Percentiles rank a stretch among this genome's conserved stretches.
Conservation (phyloP, 2,888 invertebrate genomes). For the Euplexia lucipara region DNA sequence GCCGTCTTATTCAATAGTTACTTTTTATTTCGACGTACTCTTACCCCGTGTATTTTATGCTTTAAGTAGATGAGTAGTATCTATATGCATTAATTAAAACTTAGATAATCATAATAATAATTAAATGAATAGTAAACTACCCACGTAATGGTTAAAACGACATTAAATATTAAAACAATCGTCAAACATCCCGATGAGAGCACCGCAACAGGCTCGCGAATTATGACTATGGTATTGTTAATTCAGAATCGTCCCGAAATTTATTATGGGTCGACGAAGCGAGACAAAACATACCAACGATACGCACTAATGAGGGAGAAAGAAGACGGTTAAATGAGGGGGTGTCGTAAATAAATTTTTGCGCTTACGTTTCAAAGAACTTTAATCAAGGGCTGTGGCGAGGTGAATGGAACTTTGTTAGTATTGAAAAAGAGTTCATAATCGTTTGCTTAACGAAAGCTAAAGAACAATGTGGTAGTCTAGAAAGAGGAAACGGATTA, state of each 20-base stretch:
- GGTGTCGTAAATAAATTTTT: constrained; percentile 87
- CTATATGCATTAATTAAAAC: not conserved
- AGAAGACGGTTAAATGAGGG: constrained; percentile 81
- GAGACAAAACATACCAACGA: constrained; percentile 70
- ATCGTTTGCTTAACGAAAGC: constrained; percentile 59
- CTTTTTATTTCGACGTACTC: no score
- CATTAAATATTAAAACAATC: constrained; percentile 70
- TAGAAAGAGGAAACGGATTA: constrained; percentile 82
- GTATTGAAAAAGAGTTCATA: constrained; percentile 59
- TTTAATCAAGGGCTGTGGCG: constrained; percentile 65
- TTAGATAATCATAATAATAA: not conserved
- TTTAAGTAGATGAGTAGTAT: no score
- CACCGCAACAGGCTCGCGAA: constrained; percentile 81
- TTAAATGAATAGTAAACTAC: constrained; percentile 37
- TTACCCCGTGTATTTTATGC: no score
- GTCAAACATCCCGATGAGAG: constrained; percentile 75
- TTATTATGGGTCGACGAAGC: constrained; percentile 77
- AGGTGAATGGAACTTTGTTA: constrained; percentile 60
- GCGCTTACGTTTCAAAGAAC: constrained; percentile 81
- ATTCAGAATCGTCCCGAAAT: constrained; percentile 85
- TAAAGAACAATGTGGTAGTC: constrained; percentile 78
- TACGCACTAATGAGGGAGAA: constrained; percentile 73
- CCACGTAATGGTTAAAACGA: constrained; percentile 62
- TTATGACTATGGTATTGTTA: constrained; percentile 85
- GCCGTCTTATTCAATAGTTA: no score